Base-by-base conservation (phyloP, 2,797 vertebrate species). In the Spondyliosoma cantharus region DNA sequence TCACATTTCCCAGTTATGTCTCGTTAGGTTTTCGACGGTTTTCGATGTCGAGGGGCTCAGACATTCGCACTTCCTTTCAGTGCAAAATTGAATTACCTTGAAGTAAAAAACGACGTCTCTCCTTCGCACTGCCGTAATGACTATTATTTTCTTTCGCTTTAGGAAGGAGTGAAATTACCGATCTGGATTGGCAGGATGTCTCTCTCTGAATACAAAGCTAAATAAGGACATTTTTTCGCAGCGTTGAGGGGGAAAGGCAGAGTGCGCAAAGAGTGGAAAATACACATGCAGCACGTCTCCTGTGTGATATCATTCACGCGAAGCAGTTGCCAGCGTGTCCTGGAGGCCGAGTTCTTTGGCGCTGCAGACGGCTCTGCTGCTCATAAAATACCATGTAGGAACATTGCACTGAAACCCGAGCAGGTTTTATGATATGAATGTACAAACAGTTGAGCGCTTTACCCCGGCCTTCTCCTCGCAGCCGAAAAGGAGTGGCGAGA, bases 381-480 rank as follows among this genome's bases (percentile, higher is more conserved):
- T 76, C 58, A 54, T 68, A 79, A 49, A 58, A 63, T 14, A 20
- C 70, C 59, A 63, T 32, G 24, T 37, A 32, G 52, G 42, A 75
- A 80, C 53, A 66, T 69, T 72, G 45, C 50, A 25, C 29, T 50
- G 56, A 72, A 77, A 71, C 20, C 57, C 15, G 0, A 71, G 50
- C 25, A 22, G 22, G 19, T 8, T 56, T 80, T 57, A n/a, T 20
- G n/a, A 62, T 32, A 61, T 1, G 15, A 71, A 58, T 66, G 48
- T 25, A 60, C 29, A 73, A 16, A 73, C 54, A 66, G 32, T 32
- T 60, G 29, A 74, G 43, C 22, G 49, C 74, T 78, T 71, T 37
- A 24, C 24, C 27, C n/a, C 32, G 17, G 49, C 2, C 25, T 15
- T 60, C 32, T 16, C 22, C 49, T 65, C 20, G 1, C 45, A 73